Evolutionary conservation across 2,113 vertebrate species (phyloP).

Genomic region (Scalopus aquaticus): DNA sequence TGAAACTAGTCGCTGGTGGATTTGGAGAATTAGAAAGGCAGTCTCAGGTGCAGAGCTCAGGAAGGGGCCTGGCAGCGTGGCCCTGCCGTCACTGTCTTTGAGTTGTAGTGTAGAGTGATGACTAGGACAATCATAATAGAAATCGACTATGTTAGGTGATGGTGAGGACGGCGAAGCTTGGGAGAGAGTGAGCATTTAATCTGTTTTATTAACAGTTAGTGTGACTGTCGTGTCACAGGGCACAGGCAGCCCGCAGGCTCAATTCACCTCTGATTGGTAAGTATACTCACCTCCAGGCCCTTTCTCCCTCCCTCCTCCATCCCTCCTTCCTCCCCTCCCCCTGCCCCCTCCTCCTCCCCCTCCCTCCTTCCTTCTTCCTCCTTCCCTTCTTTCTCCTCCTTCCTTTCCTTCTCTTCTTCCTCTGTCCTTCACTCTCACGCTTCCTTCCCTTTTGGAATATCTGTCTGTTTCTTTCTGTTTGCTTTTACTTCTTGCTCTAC

Average conservation of each 20-base stretch:
- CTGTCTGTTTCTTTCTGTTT: neutral
- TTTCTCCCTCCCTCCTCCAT: rapidly evolving
- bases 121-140: neutral
- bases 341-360: too few relatives aligned
- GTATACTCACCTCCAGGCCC: neutral
- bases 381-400: rapidly evolving
- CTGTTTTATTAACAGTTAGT: neutral
- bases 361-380: neutral
- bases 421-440: neutral
- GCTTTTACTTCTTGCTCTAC: neutral
- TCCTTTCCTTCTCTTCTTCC: too few relatives aligned
- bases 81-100: neutral
- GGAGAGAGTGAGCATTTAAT: neutral
- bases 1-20: neutral
- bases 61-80: neutral
- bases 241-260: neutral
- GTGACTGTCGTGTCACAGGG: neutral
- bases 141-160: neutral
- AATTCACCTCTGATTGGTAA: neutral
- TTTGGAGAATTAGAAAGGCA: neutral
- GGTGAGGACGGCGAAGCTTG: neutral
- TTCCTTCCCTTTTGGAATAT: neutral
- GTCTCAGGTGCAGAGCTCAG: neutral
- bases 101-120: neutral
- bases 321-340: neutral